A percentile compares a stretch with the other conserved stretches of the same genome.
Evolutionary conservation across 2,888 invertebrate genomes (phyloP).

Genomic region (Drosophila acutilabella): DNA sequence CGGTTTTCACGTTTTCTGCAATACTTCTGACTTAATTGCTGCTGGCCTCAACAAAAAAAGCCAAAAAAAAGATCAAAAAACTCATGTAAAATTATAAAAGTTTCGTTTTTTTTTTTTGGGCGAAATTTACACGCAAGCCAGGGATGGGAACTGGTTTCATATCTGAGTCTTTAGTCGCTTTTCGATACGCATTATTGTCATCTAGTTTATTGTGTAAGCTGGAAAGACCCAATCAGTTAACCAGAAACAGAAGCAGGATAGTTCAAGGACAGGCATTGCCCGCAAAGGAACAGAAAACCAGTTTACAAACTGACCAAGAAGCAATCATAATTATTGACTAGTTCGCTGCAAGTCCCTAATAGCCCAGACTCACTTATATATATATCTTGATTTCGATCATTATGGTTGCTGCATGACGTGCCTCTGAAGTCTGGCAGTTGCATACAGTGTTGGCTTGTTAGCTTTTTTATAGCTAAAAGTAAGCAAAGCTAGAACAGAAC

Average conservation of each 20-base stretch:
- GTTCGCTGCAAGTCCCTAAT: conserved; percentile 40
- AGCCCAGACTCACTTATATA: conserved; percentile 7
- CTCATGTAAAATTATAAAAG: conserved; percentile 16
- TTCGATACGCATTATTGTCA: conserved; percentile 41
- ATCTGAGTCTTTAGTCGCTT: conserved; percentile 6
- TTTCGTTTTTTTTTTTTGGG: conserved; percentile 18
- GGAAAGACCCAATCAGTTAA: conserved; percentile 36
- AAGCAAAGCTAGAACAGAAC: no score
- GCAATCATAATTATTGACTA: conserved; percentile 38
- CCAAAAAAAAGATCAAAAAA: not conserved
- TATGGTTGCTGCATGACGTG: conserved; percentile 4
- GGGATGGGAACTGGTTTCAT: conserved; percentile 48
- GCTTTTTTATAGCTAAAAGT: no score
- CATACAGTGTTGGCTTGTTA: no score
- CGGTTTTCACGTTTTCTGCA: not conserved
- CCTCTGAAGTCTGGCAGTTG: not conserved
- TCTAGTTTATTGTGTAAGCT: conserved; percentile 49
- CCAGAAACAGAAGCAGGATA: conserved; percentile 38
- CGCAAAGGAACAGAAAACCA: conserved; percentile 32
- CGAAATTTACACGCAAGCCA: conserved; percentile 24
- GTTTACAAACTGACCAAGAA: conserved; percentile 18
- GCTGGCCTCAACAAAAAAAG: conserved; percentile 42
- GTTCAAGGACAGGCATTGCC: conserved; percentile 59
- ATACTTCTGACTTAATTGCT: conserved; percentile 16
- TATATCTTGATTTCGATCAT: conserved; percentile 15